Percentiles rank a stretch among this genome's conserved stretches.
Conservation (phyloP, 2,113 vertebrate genomes). For the Eupsittula cactorum region DNA sequence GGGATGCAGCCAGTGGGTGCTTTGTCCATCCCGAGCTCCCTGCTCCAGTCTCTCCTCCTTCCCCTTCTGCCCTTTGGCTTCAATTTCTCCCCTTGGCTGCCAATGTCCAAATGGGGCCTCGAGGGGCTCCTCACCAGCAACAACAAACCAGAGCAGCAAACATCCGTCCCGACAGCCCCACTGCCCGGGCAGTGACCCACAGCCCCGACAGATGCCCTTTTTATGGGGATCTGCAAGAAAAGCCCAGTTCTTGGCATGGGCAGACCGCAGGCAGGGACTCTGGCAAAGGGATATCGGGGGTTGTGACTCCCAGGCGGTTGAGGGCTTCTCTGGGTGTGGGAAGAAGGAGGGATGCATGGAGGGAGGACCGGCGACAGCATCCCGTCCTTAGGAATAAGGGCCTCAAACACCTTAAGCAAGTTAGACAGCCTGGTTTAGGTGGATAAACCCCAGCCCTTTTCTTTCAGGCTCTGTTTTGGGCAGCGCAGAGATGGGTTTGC, state of each 20-base stretch:
- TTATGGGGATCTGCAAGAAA: neutral
- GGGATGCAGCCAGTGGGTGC: neutral
- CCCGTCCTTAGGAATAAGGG: neutral
- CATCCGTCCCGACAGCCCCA: fast-evolving
- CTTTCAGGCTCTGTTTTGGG: neutral
- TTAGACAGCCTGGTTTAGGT: neutral
- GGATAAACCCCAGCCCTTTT: neutral
- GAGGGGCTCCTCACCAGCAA: neutral
- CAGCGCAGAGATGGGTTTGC: neutral
- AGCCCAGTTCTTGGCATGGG: neutral
- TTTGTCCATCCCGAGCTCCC: neutral
- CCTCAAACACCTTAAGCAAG: neutral
- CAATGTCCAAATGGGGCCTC: neutral
- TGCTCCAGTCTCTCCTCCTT: neutral
- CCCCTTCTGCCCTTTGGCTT: slow-evolving; percentile 31
- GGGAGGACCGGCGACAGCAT: fast-evolving
- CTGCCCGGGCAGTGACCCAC: neutral
- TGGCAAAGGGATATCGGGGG: neutral
- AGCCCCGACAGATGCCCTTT: neutral
- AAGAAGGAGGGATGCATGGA: neutral
- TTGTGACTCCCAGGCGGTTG: fast-evolving
- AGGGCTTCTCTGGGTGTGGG: neutral
- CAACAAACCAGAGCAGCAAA: neutral
- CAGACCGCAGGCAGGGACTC: neutral
- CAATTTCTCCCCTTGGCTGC: neutral